Conservation (phyloP, 92 coral and sea anemone genomes). For the Scolanthus callimorphus region DNA sequence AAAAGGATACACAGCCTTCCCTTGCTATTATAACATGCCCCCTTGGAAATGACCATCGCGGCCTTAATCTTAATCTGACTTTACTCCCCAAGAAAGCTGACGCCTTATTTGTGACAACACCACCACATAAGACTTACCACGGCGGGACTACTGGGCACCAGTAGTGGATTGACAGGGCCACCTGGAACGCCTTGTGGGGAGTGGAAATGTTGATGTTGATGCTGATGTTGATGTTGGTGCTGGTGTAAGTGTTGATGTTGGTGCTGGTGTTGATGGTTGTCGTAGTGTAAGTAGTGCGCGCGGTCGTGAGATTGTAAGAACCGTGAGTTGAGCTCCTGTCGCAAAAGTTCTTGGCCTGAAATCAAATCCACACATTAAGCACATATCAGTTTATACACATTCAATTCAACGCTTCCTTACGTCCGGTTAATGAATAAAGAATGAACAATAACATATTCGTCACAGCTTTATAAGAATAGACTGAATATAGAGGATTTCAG, state of each 20-base stretch:
- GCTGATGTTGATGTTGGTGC: slow-evolving; percentile 61
- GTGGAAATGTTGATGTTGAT: slow-evolving; percentile 93
- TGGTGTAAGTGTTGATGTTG: slow-evolving; percentile 71
- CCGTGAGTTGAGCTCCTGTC: slow-evolving; percentile 85
- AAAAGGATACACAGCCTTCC: no score
- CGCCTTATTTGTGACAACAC: no score
- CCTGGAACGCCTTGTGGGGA: slow-evolving; percentile 51
- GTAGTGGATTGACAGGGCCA: slow-evolving; percentile 46
- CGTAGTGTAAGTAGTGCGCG: slow-evolving; percentile 76
- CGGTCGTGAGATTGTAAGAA: slow-evolving; percentile 92
- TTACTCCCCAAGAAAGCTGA: no score
- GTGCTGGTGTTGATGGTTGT: slow-evolving; percentile 94
- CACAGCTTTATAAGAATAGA: no score
- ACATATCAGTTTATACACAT: no score
- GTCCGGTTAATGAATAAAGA: no score
- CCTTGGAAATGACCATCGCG: no score
- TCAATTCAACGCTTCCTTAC: no score
- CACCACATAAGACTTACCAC: slow-evolving; percentile 46
- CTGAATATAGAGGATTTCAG: no score
- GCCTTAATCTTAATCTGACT: no score
- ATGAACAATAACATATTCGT: no score
- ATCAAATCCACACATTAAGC: slow-evolving; percentile 1
- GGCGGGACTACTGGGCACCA: slow-evolving; percentile 53
- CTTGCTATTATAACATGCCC: no score
- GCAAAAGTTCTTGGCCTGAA: slow-evolving; percentile 75